Evolutionary conservation across 2,113 vertebrate species (phyloP).

Genomic region (Labeo catla): DNA sequence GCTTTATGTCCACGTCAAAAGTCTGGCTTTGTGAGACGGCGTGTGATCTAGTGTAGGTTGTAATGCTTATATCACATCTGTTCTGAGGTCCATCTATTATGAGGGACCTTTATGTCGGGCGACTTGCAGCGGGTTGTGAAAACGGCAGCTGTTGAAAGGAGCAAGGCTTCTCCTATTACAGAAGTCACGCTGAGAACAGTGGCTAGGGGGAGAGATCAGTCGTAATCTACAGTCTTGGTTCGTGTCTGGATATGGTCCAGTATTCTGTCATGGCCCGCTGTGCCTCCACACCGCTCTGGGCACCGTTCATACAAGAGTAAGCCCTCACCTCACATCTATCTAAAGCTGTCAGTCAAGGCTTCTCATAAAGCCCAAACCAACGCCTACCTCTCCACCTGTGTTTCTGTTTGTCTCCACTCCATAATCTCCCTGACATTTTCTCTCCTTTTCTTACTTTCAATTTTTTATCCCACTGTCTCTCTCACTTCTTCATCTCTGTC

Average conservation of each 20-base stretch:
- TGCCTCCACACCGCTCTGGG: conserved; percentile 24
- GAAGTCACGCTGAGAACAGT: background rate
- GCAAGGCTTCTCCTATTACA: conserved; percentile 35
- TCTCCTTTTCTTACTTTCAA: background rate
- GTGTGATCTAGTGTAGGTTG: background rate
- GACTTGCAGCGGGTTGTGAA: conserved; percentile 20
- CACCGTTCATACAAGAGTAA: conserved; percentile 33
- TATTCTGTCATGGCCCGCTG: conserved; percentile 46
- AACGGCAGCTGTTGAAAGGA: conserved; percentile 38
- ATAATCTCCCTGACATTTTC: conserved; percentile 38
- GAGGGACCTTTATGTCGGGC: background rate
- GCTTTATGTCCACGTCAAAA: background rate
- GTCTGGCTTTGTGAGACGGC: background rate
- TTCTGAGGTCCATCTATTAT: background rate
- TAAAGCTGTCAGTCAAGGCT: conserved; percentile 39
- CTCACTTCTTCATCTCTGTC: conserved; percentile 12
- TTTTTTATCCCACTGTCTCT: background rate
- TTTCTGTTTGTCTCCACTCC: conserved; percentile 5
- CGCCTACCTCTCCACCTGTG: background rate
- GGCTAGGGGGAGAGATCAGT: conserved; percentile 54
- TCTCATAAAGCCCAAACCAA: conserved; percentile 4
- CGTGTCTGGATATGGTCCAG: conserved; percentile 62
- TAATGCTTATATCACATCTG: conserved; percentile 14
- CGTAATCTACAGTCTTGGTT: conserved; percentile 69
- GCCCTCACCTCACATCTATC: conserved; percentile 27